Evolutionary conservation across 2,888 invertebrate genomes (phyloP).

Genomic region (Plagodis pulveraria): DNA sequence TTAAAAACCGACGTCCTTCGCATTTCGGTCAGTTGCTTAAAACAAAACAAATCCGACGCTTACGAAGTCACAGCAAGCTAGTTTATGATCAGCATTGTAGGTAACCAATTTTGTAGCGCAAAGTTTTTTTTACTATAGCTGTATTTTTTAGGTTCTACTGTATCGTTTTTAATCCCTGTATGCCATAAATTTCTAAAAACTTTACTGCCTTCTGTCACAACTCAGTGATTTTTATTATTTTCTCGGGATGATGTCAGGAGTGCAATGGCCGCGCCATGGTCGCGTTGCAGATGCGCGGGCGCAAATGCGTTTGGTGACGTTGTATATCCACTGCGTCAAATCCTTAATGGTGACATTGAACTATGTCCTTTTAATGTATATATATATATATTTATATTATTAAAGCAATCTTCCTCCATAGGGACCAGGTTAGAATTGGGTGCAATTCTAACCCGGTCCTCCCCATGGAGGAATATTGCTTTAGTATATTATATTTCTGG

Average conservation of each 20-base stretch:
- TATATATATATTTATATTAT: background rate
- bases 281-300: conserved; percentile 45
- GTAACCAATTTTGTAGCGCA: background rate
- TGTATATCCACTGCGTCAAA: conserved; percentile 37
- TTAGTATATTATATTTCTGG: too few relatives aligned
- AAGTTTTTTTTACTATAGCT: background rate
- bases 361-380: conserved; percentile 24
- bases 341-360: conserved; percentile 40
- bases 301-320: conserved; percentile 41
- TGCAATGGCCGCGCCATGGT: conserved; percentile 48
- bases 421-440: too few relatives aligned
- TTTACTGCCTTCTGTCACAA: conserved; percentile 22
- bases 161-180: conserved; percentile 3
- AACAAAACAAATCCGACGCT: too few relatives aligned
- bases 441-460: too few relatives aligned
- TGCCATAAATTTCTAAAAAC: conserved; percentile 13
- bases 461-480: too few relatives aligned
- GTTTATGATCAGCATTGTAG: too few relatives aligned
- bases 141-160: background rate
- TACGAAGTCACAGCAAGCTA: too few relatives aligned
- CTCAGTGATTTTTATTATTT: conserved; percentile 39
- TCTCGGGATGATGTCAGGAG: conserved; percentile 47
- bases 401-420: too few relatives aligned
- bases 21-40: too few relatives aligned
- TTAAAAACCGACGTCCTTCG: too few relatives aligned